Evolutionary conservation across 2,888 invertebrate genomes (phyloP).

Genomic region (Philonicus albiceps): DNA sequence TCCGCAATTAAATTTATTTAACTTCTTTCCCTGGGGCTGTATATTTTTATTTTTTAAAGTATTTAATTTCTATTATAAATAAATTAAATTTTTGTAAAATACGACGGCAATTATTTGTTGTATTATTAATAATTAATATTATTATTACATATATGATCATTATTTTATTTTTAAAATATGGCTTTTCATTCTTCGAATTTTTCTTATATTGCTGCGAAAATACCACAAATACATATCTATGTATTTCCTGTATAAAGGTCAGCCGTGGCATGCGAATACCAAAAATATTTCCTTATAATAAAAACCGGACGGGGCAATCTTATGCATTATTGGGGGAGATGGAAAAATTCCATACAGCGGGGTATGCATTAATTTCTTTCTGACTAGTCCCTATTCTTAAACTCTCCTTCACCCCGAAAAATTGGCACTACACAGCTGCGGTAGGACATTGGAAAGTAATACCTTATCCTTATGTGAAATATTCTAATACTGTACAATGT

Average conservation of each 20-base stretch:
- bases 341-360: conserved; percentile 16
- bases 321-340: conserved; percentile 13
- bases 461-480: neutral
- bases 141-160: too few relatives aligned
- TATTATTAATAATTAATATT: too few relatives aligned
- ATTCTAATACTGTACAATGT: neutral
- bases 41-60: too few relatives aligned
- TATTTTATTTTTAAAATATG: neutral
- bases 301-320: neutral
- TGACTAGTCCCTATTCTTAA: neutral
- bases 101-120: too few relatives aligned
- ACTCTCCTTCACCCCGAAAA: neutral
- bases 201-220: neutral
- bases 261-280: conserved; percentile 12
- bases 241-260: neutral
- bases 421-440: neutral
- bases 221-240: neutral
- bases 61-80: too few relatives aligned
- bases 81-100: too few relatives aligned
- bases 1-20: too few relatives aligned
- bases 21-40: too few relatives aligned
- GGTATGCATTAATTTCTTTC: neutral
- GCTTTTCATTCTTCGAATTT: neutral
- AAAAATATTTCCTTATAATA: conserved; percentile 13
- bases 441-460: neutral